Conservation (phyloP, 30 jellyfish, hydroid and myxozoan species). For the Rhopilema esculentum region DNA sequence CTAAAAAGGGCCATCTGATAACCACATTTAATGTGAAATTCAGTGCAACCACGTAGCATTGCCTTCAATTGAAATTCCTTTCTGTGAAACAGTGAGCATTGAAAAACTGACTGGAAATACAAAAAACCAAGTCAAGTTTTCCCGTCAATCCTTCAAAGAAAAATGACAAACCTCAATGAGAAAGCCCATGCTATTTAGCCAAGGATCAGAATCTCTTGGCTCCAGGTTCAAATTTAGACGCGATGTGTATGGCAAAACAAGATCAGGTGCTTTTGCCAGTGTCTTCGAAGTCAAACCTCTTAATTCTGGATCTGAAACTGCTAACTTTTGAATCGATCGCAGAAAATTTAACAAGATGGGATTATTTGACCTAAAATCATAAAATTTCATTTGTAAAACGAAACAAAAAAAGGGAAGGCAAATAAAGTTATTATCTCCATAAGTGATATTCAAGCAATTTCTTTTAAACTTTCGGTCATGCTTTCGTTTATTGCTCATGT, state of each 20-base stretch:
- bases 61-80: too few species aligned
- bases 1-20: too few species aligned
- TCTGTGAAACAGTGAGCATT: too few species aligned
- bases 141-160: too few species aligned
- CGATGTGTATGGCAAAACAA: conserved; percentile 58
- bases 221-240: conserved; percentile 66
- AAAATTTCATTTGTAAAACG: neutral
- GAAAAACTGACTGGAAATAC: too few species aligned
- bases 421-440: neutral
- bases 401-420: neutral
- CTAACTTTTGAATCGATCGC: conserved; percentile 56
- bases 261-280: conserved; percentile 52
- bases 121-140: too few species aligned
- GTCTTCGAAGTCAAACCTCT: conserved; percentile 50
- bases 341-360: conserved; percentile 75
- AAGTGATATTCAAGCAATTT: neutral
- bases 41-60: too few species aligned
- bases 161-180: conserved; percentile 43
- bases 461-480: too few species aligned
- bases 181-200: conserved; percentile 58
- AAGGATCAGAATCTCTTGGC: conserved; percentile 68
- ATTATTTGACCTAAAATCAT: conserved; percentile 60
- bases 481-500: neutral
- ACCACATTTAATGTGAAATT: too few species aligned
- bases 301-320: conserved; percentile 35